These are phyloP conservation scores for Lasiommata megera DNA, from an alignment of 2,888 invertebrate genomes.

Conservation along the genomic window DNA sequence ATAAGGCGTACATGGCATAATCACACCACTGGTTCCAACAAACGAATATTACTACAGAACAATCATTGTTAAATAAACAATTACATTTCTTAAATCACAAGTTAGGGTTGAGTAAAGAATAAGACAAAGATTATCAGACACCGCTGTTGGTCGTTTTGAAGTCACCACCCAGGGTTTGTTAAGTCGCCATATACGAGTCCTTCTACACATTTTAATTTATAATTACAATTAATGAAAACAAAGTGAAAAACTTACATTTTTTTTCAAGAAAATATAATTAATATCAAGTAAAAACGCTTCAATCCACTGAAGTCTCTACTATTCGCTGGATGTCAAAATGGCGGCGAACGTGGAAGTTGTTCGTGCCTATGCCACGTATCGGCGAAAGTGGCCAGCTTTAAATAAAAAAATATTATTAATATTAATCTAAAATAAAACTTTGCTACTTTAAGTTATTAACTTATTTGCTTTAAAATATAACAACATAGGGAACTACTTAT, in stretches of 20 bases:
- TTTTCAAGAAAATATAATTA: constrained; percentile 75
- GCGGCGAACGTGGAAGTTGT: constrained; percentile 89
- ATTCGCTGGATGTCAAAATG: constrained; percentile 91
- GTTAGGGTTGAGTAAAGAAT: constrained; percentile 14
- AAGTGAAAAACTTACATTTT: constrained; percentile 64
- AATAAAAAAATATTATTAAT: constrained; percentile 20
- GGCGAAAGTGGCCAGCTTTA: constrained; percentile 77
- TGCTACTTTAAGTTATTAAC: no score
- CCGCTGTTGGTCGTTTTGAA: constrained; percentile 75
- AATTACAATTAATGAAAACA: constrained; percentile 11
- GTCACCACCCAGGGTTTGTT: constrained; percentile 74
- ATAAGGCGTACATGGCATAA: constrained; percentile 31
- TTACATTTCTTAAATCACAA: constrained; percentile 1
- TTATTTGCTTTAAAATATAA: no score
- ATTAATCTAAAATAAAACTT: constrained; percentile 18
- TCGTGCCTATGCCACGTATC: constrained; percentile 91
- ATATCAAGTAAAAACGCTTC: constrained; percentile 84
- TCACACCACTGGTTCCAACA: constrained; percentile 3
- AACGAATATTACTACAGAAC: constrained; percentile 5
- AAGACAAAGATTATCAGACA: constrained; percentile 71
- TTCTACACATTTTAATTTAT: constrained; percentile 22
- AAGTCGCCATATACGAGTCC: constrained; percentile 19
- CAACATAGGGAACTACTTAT: no score
- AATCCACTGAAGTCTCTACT: constrained; percentile 86
- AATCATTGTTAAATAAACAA: not conserved